Evolutionary conservation across 2,113 vertebrate genomes (phyloP).

Genomic region (Hoplias malabaricus): DNA sequence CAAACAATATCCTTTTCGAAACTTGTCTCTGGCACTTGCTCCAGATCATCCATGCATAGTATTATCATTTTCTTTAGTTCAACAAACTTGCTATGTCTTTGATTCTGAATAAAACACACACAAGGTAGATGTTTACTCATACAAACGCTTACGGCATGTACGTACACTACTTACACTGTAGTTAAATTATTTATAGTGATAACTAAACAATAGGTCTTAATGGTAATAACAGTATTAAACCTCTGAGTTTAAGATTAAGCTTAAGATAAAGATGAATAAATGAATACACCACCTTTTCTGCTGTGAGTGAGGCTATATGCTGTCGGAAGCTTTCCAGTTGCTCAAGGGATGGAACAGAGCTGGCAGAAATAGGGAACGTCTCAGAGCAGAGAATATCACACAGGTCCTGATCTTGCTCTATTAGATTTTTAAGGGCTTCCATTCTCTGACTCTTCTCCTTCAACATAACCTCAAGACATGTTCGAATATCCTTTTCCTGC

Average conservation of each 20-base stretch:
- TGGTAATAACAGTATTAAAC: no score
- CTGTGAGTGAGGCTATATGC: slow-evolving; percentile 71
- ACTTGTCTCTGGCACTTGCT: slow-evolving; percentile 83
- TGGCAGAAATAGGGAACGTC: slow-evolving; percentile 51
- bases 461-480: slow-evolving; percentile 74
- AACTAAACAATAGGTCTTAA: no score
- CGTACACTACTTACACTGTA: not conserved
- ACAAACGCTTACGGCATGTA: not conserved
- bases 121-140: not conserved
- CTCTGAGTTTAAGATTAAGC: no score
- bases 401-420: slow-evolving; percentile 81
- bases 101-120: slow-evolving; percentile 64
- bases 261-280: not conserved
- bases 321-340: slow-evolving; percentile 77
- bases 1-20: slow-evolving; percentile 86
- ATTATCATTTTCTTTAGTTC: slow-evolving; percentile 80
- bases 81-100: slow-evolving; percentile 76
- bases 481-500: slow-evolving; percentile 86
- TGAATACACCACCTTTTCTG: slow-evolving; percentile 77
- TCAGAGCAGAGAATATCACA: slow-evolving; percentile 79
- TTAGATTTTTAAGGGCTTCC: slow-evolving; percentile 79
- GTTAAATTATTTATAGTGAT: no score
- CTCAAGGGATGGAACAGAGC: slow-evolving; percentile 77
- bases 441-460: slow-evolving; percentile 80
- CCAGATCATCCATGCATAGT: slow-evolving; percentile 84